Evolutionary conservation across 2,113 vertebrate species (phyloP).

Genomic region (Stigmatopora argus): DNA sequence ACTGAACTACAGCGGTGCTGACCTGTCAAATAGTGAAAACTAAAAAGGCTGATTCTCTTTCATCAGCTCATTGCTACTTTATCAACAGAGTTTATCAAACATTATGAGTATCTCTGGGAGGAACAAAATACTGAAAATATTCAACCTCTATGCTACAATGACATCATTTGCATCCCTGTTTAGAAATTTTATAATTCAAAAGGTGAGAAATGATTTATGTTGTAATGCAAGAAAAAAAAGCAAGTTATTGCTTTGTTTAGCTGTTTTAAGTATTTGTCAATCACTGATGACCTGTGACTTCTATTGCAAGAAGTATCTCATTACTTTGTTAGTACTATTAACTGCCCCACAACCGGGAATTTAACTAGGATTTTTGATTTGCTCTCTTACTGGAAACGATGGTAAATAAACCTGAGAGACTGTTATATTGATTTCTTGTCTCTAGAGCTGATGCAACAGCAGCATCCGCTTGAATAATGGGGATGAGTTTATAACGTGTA

Average conservation of each 20-base stretch:
- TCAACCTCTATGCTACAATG: background rate
- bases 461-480: constrained; percentile 50
- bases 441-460: constrained; percentile 27
- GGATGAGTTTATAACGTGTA: constrained; percentile 34
- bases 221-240: background rate
- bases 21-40: background rate
- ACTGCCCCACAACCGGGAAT: constrained; percentile 59
- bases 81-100: background rate
- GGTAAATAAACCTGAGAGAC: constrained; percentile 63
- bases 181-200: background rate
- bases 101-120: background rate
- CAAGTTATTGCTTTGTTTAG: background rate
- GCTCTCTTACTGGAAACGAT: constrained; percentile 64
- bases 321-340: constrained; percentile 40
- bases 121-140: background rate
- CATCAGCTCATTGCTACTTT: background rate
- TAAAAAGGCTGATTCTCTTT: background rate
- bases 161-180: background rate
- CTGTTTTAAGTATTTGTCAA: background rate
- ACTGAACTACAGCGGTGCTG: background rate
- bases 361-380: constrained; percentile 52
- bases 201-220: background rate
- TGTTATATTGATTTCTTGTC: constrained; percentile 62
- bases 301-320: constrained; percentile 19
- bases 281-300: background rate